Evolutionary conservation across 2,888 invertebrate genomes (phyloP), one percentile per base, ranked within the genome.

Genomic region (Malthinus seriepunctatus): DNA sequence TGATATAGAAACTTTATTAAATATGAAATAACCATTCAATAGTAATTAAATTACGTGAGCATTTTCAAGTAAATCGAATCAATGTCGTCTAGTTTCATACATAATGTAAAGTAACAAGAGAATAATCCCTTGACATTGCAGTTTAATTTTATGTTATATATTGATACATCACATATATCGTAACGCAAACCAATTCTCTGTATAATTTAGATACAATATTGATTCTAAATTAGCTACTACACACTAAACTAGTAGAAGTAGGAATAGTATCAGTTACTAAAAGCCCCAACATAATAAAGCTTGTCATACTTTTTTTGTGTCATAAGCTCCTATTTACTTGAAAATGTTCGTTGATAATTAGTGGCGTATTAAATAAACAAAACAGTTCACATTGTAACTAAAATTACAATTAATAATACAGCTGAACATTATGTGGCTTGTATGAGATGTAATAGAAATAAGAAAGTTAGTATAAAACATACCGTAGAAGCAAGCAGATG

Each of bases 121-220:
- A 31, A 15, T 35, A 52, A 52, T 52, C 52, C 46, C 45, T 37
- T 34, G 34, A 44, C 52, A 37, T 9, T 46, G 35, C 52, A 11
- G 39, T 52, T 37, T 46, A 52, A 52, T 46, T 52, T 52, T 52
- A 52, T 52, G 52, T 12, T 46, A 23, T 23, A 45, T 52, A 52
- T 45, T 46, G 52, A 52, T 45, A 52, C 52, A 46, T 31, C 35
- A 46, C 45, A 52, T 12, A 23, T 23, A 23, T 23, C 23, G n/a
- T n/a, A n/a, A n/a, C n/a, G n/a, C 52, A 12, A 52, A 32, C 52
- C 45, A 52, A 52, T 52, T 46, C 33, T 31, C 33, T 32, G 37
- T 37, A 23, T 32, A 38, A 50, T 50, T 51, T 34, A 51, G 33
- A 51, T 44, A 42, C 39, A 4, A 23, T 42, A 42, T 42, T 39